phyloP scores from a whole-genome alignment of 2,113 vertebrate genomes.

The Campylomormyrus numenius region DNA sequence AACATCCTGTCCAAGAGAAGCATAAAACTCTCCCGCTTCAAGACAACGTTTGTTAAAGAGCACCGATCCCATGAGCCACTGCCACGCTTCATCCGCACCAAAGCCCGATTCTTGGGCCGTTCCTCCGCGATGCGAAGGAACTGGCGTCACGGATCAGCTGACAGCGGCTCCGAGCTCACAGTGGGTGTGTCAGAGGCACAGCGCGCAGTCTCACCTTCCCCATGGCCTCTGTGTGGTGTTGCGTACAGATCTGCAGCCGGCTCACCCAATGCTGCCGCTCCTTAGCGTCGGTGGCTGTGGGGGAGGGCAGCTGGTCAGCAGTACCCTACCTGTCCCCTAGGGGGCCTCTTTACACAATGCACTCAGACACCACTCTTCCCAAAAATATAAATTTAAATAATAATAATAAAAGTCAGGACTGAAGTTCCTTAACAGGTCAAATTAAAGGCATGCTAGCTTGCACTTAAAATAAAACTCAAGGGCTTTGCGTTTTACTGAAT shows the following conservation, averaged over 20 bases:
- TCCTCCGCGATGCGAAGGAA: not conserved
- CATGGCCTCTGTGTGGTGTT: slow-evolving; percentile 96
- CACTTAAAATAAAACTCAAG: not conserved
- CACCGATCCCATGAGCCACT: not conserved
- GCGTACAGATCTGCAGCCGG: slow-evolving; percentile 91
- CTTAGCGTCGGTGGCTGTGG: slow-evolving; percentile 84
- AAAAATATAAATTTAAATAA: not conserved
- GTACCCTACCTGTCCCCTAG: not conserved
- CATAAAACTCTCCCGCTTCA: not conserved
- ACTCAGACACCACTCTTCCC: not conserved
- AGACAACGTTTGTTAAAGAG: not conserved
- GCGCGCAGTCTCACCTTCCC: slow-evolving; percentile 72
- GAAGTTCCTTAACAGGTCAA: not conserved
- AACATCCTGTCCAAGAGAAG: not conserved
- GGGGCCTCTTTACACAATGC: not conserved
- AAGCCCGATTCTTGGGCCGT: not conserved
- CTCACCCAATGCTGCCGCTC: slow-evolving; percentile 98
- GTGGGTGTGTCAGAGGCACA: not conserved
- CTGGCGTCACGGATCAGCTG: not conserved
- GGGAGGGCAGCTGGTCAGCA: not conserved
- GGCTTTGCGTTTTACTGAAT: not conserved
- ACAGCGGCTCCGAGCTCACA: not conserved
- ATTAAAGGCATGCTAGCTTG: not conserved
- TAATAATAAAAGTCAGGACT: not conserved
- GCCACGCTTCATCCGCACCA: not conserved